Evolutionary conservation across 2,888 invertebrate genomes (phyloP).

Genomic region (Agrypnus murinus): DNA sequence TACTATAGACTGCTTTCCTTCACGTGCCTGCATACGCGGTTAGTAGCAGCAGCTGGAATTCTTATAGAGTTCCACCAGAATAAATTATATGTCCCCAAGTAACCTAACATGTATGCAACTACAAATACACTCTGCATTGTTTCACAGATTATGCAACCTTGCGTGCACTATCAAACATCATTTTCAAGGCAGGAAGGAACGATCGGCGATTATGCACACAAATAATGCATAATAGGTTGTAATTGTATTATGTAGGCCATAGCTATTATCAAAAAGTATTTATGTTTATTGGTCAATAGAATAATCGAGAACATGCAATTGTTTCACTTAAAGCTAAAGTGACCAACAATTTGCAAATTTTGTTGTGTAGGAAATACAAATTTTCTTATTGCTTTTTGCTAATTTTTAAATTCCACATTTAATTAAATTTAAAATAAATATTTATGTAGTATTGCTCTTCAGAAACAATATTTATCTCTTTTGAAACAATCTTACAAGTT

Average conservation of each 20-base stretch:
- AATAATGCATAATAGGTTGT: constrained; percentile 15
- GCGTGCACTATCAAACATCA: not conserved
- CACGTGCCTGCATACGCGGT: constrained; percentile 30
- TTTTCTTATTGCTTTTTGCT: no score
- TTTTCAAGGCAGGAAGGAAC: constrained; percentile 14
- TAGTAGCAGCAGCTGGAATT: constrained; percentile 18
- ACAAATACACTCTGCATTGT: not conserved
- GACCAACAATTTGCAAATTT: no score
- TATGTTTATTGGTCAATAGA: constrained; percentile 29
- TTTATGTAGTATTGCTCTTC: no score
- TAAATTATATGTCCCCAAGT: not conserved
- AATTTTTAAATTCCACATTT: no score
- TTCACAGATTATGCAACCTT: constrained; percentile 17
- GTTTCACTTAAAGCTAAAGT: not conserved
- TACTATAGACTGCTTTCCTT: constrained; percentile 28
- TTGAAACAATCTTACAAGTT: no score
- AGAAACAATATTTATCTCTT: no score
- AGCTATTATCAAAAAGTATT: constrained; percentile 23
- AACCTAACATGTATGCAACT: constrained; percentile 10
- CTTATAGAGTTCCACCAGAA: not conserved
- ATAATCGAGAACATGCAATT: constrained; percentile 19
- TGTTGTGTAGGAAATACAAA: no score
- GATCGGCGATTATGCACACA: constrained; percentile 15
- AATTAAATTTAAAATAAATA: no score
- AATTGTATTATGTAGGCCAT: constrained; percentile 26